These are phyloP conservation scores for Cynodonichthys magdalenae DNA, from an alignment of 2,797 vertebrate species.

Conservation along the genomic window DNA sequence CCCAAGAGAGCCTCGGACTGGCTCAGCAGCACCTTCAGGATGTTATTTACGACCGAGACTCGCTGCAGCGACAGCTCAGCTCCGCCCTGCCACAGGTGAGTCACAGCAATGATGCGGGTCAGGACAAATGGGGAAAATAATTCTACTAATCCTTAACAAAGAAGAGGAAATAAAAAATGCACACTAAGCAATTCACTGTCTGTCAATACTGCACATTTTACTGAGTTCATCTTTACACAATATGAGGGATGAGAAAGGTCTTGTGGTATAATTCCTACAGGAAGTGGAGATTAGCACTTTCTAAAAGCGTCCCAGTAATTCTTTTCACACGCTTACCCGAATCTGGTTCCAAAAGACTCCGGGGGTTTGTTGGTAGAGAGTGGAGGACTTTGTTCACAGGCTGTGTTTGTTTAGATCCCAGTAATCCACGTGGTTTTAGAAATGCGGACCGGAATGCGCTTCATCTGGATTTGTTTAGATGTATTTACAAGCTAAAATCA, in stretches of 20 bases:
- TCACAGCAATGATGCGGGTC: background rate
- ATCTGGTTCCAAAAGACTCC: conserved; percentile 55
- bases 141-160: too few species aligned
- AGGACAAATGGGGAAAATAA: too few species aligned
- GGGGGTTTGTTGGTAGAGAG: conserved; percentile 53
- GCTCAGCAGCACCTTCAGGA: conserved; percentile 97
- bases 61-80: conserved; percentile 96
- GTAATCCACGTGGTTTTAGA: conserved; percentile 49
- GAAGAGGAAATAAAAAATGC: too few species aligned
- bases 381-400: conserved; percentile 63
- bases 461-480: conserved; percentile 35
- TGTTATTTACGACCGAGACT: conserved; percentile 96
- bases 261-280: conserved; percentile 53
- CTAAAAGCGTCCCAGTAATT: conserved; percentile 73
- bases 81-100: conserved; percentile 96
- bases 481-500: conserved; percentile 30
- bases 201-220: background rate
- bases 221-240: conserved; percentile 20
- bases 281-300: conserved; percentile 62
- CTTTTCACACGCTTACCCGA: conserved; percentile 58
- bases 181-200: too few species aligned
- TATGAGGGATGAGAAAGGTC: conserved; percentile 11
- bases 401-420: conserved; percentile 28
- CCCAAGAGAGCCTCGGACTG: conserved; percentile 94
- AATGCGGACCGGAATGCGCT: conserved; percentile 20